These are phyloP conservation scores for Argopecten irradians DNA, from an alignment of 1,140 invertebrate species.

Conservation along the genomic window DNA sequence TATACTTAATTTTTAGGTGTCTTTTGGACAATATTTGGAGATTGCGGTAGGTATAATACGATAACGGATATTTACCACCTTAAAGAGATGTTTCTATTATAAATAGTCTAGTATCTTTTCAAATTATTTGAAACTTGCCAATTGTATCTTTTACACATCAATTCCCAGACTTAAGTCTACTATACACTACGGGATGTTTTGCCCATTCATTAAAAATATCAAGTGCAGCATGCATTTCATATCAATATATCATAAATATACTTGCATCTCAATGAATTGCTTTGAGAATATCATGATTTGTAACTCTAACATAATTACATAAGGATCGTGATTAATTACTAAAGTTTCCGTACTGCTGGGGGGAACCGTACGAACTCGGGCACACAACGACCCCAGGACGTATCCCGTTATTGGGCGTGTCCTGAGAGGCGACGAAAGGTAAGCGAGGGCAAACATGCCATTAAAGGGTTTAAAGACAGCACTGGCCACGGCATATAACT, in stretches of 20 bases:
- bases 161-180: no score
- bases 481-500: not conserved
- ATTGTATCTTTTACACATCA: no score
- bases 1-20: no score
- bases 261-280: not conserved
- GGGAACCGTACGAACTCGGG: not conserved
- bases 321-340: not conserved
- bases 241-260: not conserved
- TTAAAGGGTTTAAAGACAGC: not conserved
- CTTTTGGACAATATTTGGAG: no score
- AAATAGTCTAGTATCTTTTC: no score
- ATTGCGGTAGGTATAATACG: no score
- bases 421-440: not conserved
- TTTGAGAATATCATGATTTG: not conserved
- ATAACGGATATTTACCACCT: no score
- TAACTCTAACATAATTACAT: not conserved
- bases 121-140: no score
- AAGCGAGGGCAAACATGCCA: not conserved
- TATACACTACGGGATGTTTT: no score
- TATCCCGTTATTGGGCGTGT: slow-evolving; percentile 1
- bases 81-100: no score
- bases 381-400: not conserved
- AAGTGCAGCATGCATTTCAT: not conserved
- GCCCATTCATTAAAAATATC: not conserved
- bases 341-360: not conserved